Conservation (phyloP, 1,140 invertebrate species). For the Ceratosolen fusciceps region DNA sequence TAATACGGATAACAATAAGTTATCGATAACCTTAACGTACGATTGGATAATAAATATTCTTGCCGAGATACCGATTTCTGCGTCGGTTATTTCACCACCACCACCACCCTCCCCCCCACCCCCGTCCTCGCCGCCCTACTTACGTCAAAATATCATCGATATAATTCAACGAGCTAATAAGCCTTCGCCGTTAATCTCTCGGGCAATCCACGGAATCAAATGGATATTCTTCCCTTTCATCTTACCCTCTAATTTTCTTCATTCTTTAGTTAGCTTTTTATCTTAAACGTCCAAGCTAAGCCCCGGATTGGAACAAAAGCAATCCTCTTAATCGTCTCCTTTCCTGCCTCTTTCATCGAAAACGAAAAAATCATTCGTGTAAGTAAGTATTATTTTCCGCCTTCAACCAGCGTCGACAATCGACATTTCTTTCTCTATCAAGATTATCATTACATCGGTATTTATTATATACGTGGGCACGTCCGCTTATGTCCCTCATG, state of each 20-base stretch:
- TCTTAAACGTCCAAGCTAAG: constrained; percentile 48
- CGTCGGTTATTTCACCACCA: constrained; percentile 57
- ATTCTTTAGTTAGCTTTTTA: constrained; percentile 60
- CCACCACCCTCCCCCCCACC: too few relatives aligned
- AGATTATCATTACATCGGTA: too few relatives aligned
- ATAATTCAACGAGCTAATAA: constrained; percentile 71
- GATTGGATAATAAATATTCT: constrained; percentile 55
- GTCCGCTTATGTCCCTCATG: too few relatives aligned
- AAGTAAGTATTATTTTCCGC: not conserved
- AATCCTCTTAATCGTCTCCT: constrained; percentile 45
- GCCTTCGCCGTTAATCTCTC: constrained; percentile 46
- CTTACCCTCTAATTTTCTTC: not conserved
- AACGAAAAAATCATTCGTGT: constrained; percentile 4
- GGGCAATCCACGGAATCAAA: constrained; percentile 42
- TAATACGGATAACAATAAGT: too few relatives aligned
- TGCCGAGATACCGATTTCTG: constrained; percentile 62
- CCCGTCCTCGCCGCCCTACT: too few relatives aligned
- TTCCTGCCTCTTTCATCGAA: constrained; percentile 24
- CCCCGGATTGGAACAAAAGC: constrained; percentile 8
- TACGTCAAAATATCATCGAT: constrained; percentile 68
- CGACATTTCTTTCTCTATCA: not conserved
- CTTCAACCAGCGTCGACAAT: not conserved
- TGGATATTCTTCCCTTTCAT: constrained; percentile 42
- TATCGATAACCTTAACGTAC: too few relatives aligned
- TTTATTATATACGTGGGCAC: too few relatives aligned